Evolutionary conservation across 1,140 invertebrate genomes (phyloP).

Genomic region (Laupala kohalensis): DNA sequence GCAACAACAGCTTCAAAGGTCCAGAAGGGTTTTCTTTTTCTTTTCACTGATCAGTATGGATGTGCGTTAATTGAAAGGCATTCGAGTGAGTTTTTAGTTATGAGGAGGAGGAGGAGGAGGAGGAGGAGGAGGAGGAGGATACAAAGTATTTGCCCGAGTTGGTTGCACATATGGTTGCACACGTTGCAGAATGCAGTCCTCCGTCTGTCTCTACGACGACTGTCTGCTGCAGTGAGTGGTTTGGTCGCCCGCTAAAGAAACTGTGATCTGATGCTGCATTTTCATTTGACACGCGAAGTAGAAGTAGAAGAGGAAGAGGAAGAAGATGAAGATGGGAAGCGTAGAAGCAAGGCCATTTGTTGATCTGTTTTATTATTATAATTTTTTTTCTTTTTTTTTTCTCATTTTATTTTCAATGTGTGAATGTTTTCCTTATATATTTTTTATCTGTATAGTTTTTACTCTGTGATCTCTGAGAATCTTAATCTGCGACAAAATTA

Average conservation of each 20-base stretch:
- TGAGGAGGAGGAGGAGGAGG: background rate
- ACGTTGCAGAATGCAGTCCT: background rate
- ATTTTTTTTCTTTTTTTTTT: background rate
- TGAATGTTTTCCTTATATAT: background rate
- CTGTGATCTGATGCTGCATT: background rate
- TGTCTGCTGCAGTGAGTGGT: background rate
- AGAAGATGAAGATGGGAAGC: too few relatives aligned
- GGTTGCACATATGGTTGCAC: background rate
- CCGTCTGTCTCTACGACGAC: too few relatives aligned
- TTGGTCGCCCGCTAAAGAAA: background rate
- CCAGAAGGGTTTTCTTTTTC: too few relatives aligned
- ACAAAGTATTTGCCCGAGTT: background rate
- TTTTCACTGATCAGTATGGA: background rate
- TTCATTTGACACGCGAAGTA: background rate
- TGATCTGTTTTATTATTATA: too few relatives aligned
- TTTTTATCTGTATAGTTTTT: background rate
- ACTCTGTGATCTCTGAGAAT: background rate
- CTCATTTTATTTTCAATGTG: background rate
- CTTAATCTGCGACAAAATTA: background rate
- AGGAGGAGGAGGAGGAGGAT: background rate
- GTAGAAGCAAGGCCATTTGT: too few relatives aligned
- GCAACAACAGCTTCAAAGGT: too few relatives aligned
- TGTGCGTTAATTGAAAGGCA: background rate
- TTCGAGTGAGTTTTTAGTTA: background rate
- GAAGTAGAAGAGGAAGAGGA: too few relatives aligned